Evolutionary conservation across 2,113 vertebrate genomes (phyloP).

Genomic region (Eulemur rufifrons): DNA sequence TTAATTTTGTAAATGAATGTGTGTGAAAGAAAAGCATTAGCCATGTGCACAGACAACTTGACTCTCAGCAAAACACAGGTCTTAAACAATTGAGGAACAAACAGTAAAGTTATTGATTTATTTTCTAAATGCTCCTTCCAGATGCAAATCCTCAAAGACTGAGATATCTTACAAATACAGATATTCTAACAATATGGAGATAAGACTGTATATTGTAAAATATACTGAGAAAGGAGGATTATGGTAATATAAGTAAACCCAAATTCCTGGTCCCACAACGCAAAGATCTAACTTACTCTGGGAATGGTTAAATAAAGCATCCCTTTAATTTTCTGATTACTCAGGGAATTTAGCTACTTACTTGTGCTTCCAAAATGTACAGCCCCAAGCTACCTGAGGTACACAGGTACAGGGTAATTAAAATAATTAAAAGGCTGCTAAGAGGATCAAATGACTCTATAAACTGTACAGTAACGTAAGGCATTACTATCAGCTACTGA

Average conservation of each 20-base stretch:
- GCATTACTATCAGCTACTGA: neutral
- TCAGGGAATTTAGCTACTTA: conserved; percentile 11
- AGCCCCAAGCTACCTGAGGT: neutral
- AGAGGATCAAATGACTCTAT: conserved; percentile 10
- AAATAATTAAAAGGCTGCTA: conserved; percentile 25
- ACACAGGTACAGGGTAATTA: conserved; percentile 21
- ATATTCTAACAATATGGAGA: neutral
- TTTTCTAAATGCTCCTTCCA: neutral
- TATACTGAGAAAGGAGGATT: neutral
- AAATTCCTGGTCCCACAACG: neutral
- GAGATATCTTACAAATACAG: neutral
- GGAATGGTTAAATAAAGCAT: neutral
- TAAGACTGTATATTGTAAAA: neutral
- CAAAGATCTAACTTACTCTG: conserved; percentile 6
- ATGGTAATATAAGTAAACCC: neutral
- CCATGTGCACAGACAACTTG: neutral
- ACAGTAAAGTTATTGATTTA: neutral
- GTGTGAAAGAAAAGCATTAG: neutral
- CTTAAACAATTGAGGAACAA: neutral
- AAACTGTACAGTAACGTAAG: neutral
- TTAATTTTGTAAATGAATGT: neutral
- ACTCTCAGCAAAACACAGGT: neutral
- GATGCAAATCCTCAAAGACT: neutral
- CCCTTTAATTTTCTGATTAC: conserved; percentile 27
- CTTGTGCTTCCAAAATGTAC: conserved; percentile 24